These are phyloP conservation scores for Esox niger DNA, from an alignment of 2,113 vertebrate species.

Conservation along the genomic window DNA sequence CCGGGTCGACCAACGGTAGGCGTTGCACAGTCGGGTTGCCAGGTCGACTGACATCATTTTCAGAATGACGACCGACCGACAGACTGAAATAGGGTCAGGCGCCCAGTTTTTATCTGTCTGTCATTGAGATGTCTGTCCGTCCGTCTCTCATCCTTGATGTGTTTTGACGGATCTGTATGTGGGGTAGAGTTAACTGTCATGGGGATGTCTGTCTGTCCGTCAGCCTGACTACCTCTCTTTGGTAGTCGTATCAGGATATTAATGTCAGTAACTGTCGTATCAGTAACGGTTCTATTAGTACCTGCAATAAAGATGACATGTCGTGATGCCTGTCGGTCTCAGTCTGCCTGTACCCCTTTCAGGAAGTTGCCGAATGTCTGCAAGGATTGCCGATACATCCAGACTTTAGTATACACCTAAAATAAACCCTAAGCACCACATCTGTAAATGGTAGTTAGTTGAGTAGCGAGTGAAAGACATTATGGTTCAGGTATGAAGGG, in stretches of 20 bases:
- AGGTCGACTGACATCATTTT: constrained; percentile 35
- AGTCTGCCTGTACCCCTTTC: constrained; percentile 16
- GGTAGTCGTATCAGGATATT: too few relatives aligned
- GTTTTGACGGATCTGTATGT: not conserved
- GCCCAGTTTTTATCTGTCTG: not conserved
- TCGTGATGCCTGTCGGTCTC: too few relatives aligned
- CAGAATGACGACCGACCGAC: constrained; percentile 2
- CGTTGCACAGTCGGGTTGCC: constrained; percentile 36
- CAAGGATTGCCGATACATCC: too few relatives aligned
- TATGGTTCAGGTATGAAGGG: not conserved
- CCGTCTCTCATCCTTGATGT: not conserved
- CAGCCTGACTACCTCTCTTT: constrained; percentile 9
- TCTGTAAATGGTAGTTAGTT: not conserved
- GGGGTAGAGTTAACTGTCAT: not conserved
- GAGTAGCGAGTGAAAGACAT: not conserved
- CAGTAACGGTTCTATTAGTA: constrained; percentile 37
- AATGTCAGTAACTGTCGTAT: constrained; percentile 31
- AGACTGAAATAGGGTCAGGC: too few relatives aligned
- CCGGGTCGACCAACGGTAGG: constrained; percentile 43
- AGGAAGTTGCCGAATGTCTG: too few relatives aligned
- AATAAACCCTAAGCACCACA: too few relatives aligned
- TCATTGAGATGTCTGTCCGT: constrained; percentile 6
- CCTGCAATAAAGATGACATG: constrained; percentile 37
- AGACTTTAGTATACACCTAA: too few relatives aligned
- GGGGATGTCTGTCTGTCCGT: not conserved